Base-by-base conservation (phyloP, 1,140 invertebrate genomes). In the Diuraphis noxia region DNA sequence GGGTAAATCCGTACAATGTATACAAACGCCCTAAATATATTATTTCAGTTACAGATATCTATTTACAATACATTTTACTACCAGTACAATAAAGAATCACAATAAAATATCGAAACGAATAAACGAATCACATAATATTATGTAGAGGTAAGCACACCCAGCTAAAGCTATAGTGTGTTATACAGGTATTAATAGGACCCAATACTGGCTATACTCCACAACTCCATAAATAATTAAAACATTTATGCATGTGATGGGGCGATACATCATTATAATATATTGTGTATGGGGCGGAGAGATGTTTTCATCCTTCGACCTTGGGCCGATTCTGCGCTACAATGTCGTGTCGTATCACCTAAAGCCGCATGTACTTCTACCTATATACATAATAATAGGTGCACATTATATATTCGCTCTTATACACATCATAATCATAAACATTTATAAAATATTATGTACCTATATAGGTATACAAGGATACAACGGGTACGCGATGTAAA, bases 221-320 rank as follows among this genome's bases (percentile, higher is more conserved):
- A 38, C 43, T 56, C 36, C 46, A 87, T 87, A 87, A 40, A 87
- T 87, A 87, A 87, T 87, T 56, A 56, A 87, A 49, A 87, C 36
- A 40, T 87, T 87, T 87, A 40, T n/a, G 56, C 17, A 40, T 40
- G 36, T 25, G n/a, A 7, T n/a, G n/a, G 34, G 84, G 25, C 21
- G 8, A n/a, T n/a, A 6, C 8, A 30, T 30, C n/a, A 87, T 87
- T 56, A 87, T 56, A 85, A 85, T 40, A 40, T 43, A 43, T 5
- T 25, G 49, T 36, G 38, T 86, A 49, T 52, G 56, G 46, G 49
- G 85, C 23, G 46, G 25, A 13, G 85, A 56, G 49, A 40, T n/a
- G 38, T 88, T 88, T 88, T 63, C 86, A 40, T 40, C 13, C 6
- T 4, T n/a, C 77, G 77, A 30, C 89, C 43, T 91, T 91, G 77